Conservation (phyloP, 2,888 invertebrate genomes). For the Epinotia bilunana region DNA sequence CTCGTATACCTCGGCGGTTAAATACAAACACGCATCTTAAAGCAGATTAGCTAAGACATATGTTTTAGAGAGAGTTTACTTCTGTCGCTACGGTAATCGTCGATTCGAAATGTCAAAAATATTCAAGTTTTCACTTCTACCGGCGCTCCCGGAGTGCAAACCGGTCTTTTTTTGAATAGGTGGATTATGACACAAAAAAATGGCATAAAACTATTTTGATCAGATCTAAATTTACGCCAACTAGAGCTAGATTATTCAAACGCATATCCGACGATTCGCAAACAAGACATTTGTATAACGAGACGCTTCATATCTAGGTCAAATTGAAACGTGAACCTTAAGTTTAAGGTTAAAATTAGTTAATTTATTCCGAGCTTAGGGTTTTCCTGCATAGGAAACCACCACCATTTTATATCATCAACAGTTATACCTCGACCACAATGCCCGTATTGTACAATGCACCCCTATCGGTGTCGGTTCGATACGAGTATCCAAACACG, state of each 20-base stretch:
- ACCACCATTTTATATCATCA: constrained; percentile 16
- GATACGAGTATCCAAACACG: constrained; percentile 62
- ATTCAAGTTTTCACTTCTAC: too few relatives aligned
- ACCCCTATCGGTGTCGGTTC: constrained; percentile 50
- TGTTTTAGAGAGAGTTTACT: too few relatives aligned
- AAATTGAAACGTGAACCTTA: background rate
- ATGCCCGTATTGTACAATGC: constrained; percentile 32
- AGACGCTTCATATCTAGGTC: background rate
- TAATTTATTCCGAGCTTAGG: background rate
- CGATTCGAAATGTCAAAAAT: too few relatives aligned
- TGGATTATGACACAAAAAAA: too few relatives aligned
- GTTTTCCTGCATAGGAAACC: constrained; percentile 9
- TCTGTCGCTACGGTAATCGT: too few relatives aligned
- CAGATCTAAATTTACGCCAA: background rate
- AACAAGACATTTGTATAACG: constrained; percentile 9
- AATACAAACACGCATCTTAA: too few relatives aligned
- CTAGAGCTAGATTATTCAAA: constrained; percentile 8
- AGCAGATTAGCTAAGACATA: too few relatives aligned
- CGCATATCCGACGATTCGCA: background rate
- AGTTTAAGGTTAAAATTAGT: too few relatives aligned
- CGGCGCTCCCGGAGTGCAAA: too few relatives aligned
- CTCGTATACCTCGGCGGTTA: too few relatives aligned
- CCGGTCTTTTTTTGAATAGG: too few relatives aligned
- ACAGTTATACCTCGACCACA: constrained; percentile 28
- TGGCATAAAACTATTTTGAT: background rate